Base-by-base conservation (phyloP, 1,140 invertebrate species). In the Elymnias hypermnestra region DNA sequence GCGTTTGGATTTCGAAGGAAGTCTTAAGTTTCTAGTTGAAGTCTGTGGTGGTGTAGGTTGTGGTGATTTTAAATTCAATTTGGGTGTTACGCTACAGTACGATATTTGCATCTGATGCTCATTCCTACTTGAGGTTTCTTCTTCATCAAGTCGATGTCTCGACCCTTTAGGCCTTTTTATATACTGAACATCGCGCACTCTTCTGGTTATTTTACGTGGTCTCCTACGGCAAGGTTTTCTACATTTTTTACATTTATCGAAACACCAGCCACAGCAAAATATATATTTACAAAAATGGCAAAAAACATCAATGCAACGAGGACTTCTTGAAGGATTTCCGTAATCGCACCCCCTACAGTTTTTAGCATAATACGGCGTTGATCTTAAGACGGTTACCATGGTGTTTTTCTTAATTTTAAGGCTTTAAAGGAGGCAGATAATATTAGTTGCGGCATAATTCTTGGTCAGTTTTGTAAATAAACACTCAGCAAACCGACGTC, bases 211-310 rank as follows among this genome's bases (percentile, higher is more conserved):
- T 39, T 39, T 25, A 8, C n/a, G n/a, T 12, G 37, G 12, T 13
- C 21, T 33, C 18, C 31, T 33, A 7, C 21, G 0, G n/a, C n/a
- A n/a, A n/a, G n/a, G n/a, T n/a, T n/a, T n/a, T n/a, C n/a, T n/a
- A n/a, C n/a, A n/a, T 13, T 8, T 23, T 15, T 21, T 39, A 3
- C 17, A 23, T 14, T 25, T 23, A 39, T n/a, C n/a, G n/a, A n/a
- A n/a, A n/a, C 37, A 39, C 23, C 37, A 39, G 0, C 21, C 19
- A 14, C 19, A 39, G 13, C 37, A 23, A n/a, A 39, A 39, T 23
- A 39, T 12, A 25, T 25, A 39, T 4, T 22, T 18, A 10, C 31
- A 33, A 18, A 39, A 25, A 9, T 13, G 8, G 2, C 12, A 9
- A 28, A 42, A 42, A 36, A 36, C 28, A 33, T 36, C 19, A 19